phyloP scores from a whole-genome alignment of 64 coral and sea anemone species.

The Pocillopora verrucosa region DNA sequence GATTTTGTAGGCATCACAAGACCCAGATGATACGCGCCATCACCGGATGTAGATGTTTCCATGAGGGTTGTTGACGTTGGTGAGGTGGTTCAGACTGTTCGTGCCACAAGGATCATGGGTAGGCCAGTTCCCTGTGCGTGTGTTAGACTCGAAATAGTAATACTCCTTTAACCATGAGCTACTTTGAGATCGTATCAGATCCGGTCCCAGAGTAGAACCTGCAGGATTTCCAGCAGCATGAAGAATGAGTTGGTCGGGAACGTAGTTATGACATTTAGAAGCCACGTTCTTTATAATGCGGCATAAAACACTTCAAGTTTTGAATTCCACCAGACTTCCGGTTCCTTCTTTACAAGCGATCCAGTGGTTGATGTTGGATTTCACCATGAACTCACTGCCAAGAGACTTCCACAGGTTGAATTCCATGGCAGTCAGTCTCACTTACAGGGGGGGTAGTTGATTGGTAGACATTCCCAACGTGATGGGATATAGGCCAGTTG shows the following conservation, averaged over 20 bases:
- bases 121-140: conserved; percentile 17
- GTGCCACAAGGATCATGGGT: conserved; percentile 65
- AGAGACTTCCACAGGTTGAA: conserved; percentile 55
- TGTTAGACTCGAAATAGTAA: conserved; percentile 52
- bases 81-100: conserved; percentile 34
- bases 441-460: conserved; percentile 37
- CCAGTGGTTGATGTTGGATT: conserved; percentile 41
- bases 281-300: conserved; percentile 27
- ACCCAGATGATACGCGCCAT: neutral
- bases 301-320: neutral
- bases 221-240: conserved; percentile 11
- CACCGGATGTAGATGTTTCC: conserved; percentile 50
- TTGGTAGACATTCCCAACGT: neutral
- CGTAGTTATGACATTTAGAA: conserved; percentile 32
- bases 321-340: conserved; percentile 32
- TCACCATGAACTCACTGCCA: conserved; percentile 64
- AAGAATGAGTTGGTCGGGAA: conserved; percentile 26
- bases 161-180: conserved; percentile 12
- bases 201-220: conserved; percentile 9
- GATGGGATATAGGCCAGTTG: conserved; percentile 12
- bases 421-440: conserved; percentile 42
- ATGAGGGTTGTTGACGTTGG: conserved; percentile 6
- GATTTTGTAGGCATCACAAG: neutral
- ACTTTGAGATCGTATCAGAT: conserved; percentile 31
- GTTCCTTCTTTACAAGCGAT: conserved; percentile 30